These are phyloP conservation scores for Atlantisia rogersi DNA, from an alignment of 2,113 vertebrate species.

Conservation along the genomic window DNA sequence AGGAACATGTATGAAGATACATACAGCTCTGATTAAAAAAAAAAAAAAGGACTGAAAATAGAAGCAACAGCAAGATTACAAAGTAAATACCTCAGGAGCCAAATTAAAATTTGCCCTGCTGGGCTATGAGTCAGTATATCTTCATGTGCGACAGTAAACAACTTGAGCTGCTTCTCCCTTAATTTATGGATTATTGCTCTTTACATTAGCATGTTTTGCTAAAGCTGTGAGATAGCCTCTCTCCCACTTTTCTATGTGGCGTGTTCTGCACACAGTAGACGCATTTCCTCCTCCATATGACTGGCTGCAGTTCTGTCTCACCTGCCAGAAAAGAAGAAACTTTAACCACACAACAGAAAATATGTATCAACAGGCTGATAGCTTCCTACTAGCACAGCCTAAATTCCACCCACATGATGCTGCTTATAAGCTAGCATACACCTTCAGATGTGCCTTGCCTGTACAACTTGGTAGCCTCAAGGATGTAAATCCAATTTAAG, in stretches of 20 bases:
- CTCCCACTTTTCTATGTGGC: background rate
- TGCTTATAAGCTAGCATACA: background rate
- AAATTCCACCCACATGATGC: rapidly evolving
- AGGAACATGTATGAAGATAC: background rate
- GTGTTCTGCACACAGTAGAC: background rate
- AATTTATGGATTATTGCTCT: background rate
- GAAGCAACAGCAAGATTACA: background rate
- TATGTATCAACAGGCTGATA: rapidly evolving
- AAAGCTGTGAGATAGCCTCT: background rate
- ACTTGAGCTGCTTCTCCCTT: background rate
- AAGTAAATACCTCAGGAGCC: background rate
- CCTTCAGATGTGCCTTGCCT: background rate
- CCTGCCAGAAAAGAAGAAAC: background rate
- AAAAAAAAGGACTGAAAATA: background rate
- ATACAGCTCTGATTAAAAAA: background rate
- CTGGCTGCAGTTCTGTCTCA: background rate
- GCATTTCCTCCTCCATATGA: background rate
- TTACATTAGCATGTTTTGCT: background rate
- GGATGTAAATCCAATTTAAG: background rate
- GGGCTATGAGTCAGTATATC: background rate
- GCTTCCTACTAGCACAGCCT: background rate
- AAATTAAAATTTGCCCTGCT: background rate
- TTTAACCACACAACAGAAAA: background rate
- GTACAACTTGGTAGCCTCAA: background rate
- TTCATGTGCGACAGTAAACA: background rate